A percentile compares a stretch with the other conserved stretches of the same genome.
phyloP scores from a whole-genome alignment of 2,888 invertebrate species.

The Drosophila algonquin region DNA sequence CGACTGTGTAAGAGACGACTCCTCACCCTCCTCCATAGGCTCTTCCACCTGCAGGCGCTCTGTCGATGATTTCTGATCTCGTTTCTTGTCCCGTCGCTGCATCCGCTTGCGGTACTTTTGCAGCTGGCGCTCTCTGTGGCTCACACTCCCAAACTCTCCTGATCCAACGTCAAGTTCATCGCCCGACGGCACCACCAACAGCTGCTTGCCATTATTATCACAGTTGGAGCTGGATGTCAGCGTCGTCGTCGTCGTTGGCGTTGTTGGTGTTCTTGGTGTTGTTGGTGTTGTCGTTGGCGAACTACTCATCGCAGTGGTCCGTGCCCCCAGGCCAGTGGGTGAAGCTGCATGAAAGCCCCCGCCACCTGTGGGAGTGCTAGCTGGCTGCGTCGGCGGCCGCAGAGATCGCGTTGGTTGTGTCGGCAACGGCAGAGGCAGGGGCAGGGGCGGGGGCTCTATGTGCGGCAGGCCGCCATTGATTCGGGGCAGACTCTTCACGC shows the following conservation, averaged over 20 bases:
- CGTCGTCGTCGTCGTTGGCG: slow-evolving; percentile 29
- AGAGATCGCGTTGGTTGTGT: slow-evolving; percentile 39
- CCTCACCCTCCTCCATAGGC: slow-evolving; percentile 77
- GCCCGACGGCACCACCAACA: not conserved
- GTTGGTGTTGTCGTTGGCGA: slow-evolving; percentile 25
- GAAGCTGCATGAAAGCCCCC: slow-evolving; percentile 64
- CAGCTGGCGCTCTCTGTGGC: slow-evolving; percentile 83
- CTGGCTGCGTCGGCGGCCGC: slow-evolving; percentile 23
- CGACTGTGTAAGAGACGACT: slow-evolving; percentile 9
- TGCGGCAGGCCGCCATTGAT: slow-evolving; percentile 89
- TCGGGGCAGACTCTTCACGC: slow-evolving; percentile 89
- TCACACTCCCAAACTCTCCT: slow-evolving; percentile 54
- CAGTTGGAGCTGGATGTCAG: slow-evolving; percentile 51
- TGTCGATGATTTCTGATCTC: slow-evolving; percentile 64
- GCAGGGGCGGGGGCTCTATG: slow-evolving; percentile 62
- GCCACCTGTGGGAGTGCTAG: slow-evolving; percentile 63
- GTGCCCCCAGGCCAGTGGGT: slow-evolving; percentile 67
- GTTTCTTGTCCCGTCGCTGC: slow-evolving; percentile 83
- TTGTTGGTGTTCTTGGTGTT: slow-evolving; percentile 6
- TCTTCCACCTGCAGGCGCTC: slow-evolving; percentile 57
- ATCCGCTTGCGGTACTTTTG: slow-evolving; percentile 84
- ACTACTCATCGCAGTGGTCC: slow-evolving; percentile 37
- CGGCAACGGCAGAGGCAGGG: slow-evolving; percentile 34
- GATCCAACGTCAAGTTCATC: slow-evolving; percentile 51
- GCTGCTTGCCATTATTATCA: slow-evolving; percentile 50